Percentiles rank a stretch among this genome's conserved stretches.
phyloP scores from a whole-genome alignment of 23 tunicate species.

The Clavelina lepadiformis region DNA sequence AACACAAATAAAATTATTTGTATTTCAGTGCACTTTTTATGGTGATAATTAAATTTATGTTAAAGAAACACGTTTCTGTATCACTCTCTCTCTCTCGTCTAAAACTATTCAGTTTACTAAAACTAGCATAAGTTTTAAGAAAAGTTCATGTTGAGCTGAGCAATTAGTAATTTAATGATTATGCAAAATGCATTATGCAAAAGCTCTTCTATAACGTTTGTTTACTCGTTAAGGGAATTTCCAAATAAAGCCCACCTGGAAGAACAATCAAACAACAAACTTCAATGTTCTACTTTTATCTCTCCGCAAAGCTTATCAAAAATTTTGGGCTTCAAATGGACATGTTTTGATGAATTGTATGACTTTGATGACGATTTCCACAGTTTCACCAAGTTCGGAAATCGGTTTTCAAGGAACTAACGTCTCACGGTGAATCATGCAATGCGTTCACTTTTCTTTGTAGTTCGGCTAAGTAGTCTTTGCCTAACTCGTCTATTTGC shows the following conservation, averaged over 20 bases:
- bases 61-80: no score
- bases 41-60: no score
- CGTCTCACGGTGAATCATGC: conserved; percentile 46
- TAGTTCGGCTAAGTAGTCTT: no score
- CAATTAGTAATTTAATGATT: neutral
- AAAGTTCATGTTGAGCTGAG: conserved; percentile 22
- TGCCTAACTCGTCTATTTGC: no score
- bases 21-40: no score
- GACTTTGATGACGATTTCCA: conserved; percentile 21
- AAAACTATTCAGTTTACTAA: conserved; percentile 35
- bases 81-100: no score
- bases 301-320: conserved; percentile 52
- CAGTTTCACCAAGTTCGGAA: conserved; percentile 25
- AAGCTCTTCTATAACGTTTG: conserved; percentile 15
- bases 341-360: conserved; percentile 34
- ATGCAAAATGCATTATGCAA: conserved; percentile 18
- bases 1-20: no score
- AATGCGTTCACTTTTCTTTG: conserved; percentile 36
- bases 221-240: conserved; percentile 36
- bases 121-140: conserved; percentile 24
- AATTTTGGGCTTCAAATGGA: conserved; percentile 22
- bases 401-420: conserved; percentile 37
- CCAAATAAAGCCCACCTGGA: conserved; percentile 47
- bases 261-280: conserved; percentile 27
- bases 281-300: conserved; percentile 28